Percentiles rank a stretch among this genome's conserved stretches.
Conservation (phyloP, 2,888 invertebrate species). For the Drosophila melanosoma region DNA sequence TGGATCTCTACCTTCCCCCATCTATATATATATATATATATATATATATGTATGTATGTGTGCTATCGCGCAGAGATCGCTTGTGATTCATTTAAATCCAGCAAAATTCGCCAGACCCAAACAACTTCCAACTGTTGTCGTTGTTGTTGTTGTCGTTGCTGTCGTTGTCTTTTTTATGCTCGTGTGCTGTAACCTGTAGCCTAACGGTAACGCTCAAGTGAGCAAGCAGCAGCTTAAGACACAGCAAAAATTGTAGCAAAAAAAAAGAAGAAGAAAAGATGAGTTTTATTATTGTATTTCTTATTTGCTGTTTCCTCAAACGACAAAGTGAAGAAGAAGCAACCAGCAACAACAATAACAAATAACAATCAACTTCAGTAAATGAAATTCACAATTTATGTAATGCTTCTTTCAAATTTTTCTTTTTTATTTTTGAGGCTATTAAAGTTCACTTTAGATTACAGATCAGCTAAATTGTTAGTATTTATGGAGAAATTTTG, state of each 20-base stretch:
- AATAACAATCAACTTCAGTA: constrained; percentile 34
- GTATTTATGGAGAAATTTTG: constrained; percentile 9
- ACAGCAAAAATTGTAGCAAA: constrained; percentile 21
- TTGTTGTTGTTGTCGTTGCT: background rate
- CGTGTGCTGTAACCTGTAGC: constrained; percentile 62
- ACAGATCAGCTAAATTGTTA: constrained; percentile 20
- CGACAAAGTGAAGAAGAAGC: constrained; percentile 45
- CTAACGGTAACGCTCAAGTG: constrained; percentile 72
- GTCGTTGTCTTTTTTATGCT: constrained; percentile 37
- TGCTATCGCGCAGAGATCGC: constrained; percentile 30
- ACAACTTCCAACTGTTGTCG: constrained; percentile 18
- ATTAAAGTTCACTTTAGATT: constrained; percentile 38
- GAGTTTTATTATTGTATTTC: constrained; percentile 32
- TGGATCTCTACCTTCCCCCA: background rate
- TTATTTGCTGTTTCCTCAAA: constrained; percentile 29
- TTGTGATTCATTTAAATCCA: constrained; percentile 52
- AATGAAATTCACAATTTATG: constrained; percentile 77
- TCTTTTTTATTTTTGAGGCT: background rate
- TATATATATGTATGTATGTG: background rate
- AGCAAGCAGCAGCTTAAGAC: constrained; percentile 61
- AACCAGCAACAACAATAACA: constrained; percentile 16
- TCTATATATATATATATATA: background rate
- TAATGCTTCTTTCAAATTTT: constrained; percentile 51
- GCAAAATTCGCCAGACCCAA: constrained; percentile 48
- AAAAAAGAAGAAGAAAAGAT: constrained; percentile 3